phyloP scores from a whole-genome alignment of 2,113 vertebrate species.

The Petromus typicus region DNA sequence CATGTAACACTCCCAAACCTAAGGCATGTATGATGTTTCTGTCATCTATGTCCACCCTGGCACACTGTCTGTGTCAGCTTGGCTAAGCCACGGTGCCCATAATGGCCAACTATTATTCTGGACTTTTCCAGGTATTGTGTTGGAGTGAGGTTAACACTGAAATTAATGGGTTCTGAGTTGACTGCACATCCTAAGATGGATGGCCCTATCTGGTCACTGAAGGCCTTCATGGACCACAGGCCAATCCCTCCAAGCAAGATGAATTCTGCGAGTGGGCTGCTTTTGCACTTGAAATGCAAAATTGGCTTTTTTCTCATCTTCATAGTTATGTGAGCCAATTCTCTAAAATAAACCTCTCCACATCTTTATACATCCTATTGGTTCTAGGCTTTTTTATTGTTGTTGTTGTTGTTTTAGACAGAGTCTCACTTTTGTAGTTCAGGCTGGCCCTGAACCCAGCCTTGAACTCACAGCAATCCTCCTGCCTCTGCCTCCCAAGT shows the following conservation, averaged over 20 bases:
- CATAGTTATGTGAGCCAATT: not conserved
- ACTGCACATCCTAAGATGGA: not conserved
- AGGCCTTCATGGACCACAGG: not conserved
- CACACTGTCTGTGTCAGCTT: not conserved
- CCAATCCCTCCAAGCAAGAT: not conserved
- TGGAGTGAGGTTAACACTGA: not conserved
- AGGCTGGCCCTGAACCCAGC: too few relatives aligned
- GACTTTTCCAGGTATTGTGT: not conserved
- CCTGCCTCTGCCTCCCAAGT: too few relatives aligned
- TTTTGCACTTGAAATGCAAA: not conserved
- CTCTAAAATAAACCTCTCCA: not conserved
- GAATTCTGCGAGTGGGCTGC: not conserved
- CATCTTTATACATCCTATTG: not conserved
- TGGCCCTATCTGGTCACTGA: not conserved
- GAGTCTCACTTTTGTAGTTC: too few relatives aligned
- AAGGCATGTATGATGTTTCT: not conserved
- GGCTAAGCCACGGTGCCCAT: not conserved
- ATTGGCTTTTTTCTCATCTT: not conserved
- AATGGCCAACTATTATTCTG: not conserved
- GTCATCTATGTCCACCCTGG: not conserved
- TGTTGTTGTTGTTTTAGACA: too few relatives aligned
- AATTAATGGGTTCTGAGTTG: not conserved
- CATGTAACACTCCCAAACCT: not conserved
- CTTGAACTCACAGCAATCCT: too few relatives aligned
- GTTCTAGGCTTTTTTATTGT: not conserved